Conservation (phyloP, 2,113 vertebrate species). For the Ammodytes dubius region DNA sequence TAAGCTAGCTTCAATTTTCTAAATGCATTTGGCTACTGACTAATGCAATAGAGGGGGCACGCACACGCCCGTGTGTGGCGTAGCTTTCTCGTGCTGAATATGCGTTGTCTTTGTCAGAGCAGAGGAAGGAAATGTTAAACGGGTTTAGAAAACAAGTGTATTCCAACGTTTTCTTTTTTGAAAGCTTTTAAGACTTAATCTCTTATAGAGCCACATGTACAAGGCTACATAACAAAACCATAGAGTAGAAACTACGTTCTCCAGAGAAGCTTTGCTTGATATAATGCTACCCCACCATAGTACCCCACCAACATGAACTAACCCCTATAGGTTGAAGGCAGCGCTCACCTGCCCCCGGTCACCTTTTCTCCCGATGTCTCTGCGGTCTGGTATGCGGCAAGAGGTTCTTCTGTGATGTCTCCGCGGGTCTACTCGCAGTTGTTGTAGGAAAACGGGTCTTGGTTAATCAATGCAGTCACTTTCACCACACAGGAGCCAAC, state of each 20-base stretch:
- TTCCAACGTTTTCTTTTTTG: neutral
- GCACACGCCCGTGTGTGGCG: neutral
- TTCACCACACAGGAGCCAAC: constrained; percentile 34
- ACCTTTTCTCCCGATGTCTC: constrained; percentile 39
- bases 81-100: neutral
- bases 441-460: constrained; percentile 31
- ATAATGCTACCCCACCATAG: too few relatives aligned
- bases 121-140: neutral
- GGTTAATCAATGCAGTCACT: constrained; percentile 60
- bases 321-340: neutral
- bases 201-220: neutral
- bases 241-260: too few relatives aligned
- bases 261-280: neutral
- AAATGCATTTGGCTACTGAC: neutral
- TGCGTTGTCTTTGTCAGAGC: neutral
- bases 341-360: constrained; percentile 64
- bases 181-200: neutral
- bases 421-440: constrained; percentile 13
- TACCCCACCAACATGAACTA: neutral
- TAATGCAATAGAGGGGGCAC: neutral
- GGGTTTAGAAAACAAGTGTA: neutral
- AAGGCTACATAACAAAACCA: neutral
- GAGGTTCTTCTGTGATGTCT: constrained; percentile 7
- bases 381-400: constrained; percentile 22
- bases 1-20: neutral